Evolutionary conservation across 2,113 vertebrate genomes (phyloP).

Genomic region (Gymnarchus niloticus): DNA sequence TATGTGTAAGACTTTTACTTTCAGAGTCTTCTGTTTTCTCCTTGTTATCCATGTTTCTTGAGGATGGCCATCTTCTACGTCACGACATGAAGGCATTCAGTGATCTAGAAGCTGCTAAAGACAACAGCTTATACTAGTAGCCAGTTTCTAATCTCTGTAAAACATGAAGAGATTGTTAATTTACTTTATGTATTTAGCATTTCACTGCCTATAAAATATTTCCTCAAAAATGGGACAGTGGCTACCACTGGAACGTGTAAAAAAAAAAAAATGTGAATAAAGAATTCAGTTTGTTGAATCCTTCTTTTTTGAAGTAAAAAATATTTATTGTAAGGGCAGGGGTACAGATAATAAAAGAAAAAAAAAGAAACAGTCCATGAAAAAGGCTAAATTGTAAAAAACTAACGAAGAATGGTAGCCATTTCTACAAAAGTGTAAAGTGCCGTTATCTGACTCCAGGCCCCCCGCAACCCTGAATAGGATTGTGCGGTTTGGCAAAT

Average conservation of each 20-base stretch:
- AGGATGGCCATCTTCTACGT: neutral
- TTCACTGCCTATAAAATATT: slow-evolving; percentile 5
- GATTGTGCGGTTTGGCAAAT: too few species aligned
- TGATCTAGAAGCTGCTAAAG: neutral
- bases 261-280: slow-evolving; percentile 53
- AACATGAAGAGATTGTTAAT: slow-evolving; percentile 3
- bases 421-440: too few species aligned
- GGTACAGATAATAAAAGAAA: too few species aligned
- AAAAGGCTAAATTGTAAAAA: too few species aligned
- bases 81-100: neutral
- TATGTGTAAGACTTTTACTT: neutral
- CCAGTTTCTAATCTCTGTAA: slow-evolving; percentile 14
- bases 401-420: too few species aligned
- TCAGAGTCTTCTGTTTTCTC: neutral
- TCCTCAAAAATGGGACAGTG: neutral
- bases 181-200: neutral
- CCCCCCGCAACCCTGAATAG: too few species aligned
- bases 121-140: neutral
- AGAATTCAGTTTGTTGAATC: slow-evolving; percentile 24
- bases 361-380: too few species aligned
- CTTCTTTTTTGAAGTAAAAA: neutral
- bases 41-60: neutral
- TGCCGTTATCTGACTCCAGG: too few species aligned
- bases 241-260: slow-evolving; percentile 23
- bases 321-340: too few species aligned